Conservation (phyloP, 2,888 invertebrate genomes). For the Drosophila dives region DNA sequence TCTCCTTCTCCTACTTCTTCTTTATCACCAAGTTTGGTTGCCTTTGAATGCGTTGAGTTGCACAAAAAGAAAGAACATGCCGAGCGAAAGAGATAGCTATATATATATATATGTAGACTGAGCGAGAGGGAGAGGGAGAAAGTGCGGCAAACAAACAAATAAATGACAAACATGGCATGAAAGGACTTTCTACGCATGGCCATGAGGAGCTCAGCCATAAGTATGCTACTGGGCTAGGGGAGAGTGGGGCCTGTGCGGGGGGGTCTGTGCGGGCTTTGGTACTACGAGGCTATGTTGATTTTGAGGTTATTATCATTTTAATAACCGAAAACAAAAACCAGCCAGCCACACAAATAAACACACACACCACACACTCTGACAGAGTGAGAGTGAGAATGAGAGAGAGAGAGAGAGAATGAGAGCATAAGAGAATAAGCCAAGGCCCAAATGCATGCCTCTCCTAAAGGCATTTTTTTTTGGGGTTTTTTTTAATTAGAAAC, state of each 20-base stretch:
- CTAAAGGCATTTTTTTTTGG: conserved; percentile 62
- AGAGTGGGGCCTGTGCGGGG: background rate
- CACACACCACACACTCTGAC: background rate
- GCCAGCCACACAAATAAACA: conserved; percentile 26
- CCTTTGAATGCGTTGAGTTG: conserved; percentile 57
- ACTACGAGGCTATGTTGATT: conserved; percentile 66
- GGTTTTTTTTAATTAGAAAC: conserved; percentile 72
- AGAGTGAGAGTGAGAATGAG: background rate
- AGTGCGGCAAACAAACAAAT: conserved; percentile 64
- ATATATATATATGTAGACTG: background rate
- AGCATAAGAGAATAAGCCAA: background rate
- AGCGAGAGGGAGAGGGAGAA: background rate
- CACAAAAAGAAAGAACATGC: conserved; percentile 34
- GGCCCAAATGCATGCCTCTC: conserved; percentile 22
- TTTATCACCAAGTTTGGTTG: conserved; percentile 23
- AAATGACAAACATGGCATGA: conserved; percentile 77
- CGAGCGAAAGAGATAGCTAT: background rate
- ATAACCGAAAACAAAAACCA: conserved; percentile 70
- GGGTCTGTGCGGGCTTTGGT: conserved; percentile 4
- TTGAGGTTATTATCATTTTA: conserved; percentile 77
- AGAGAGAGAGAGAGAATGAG: background rate
- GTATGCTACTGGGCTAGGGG: background rate
- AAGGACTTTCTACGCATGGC: conserved; percentile 74
- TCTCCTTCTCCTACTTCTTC: conserved; percentile 15
- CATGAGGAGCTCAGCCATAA: conserved; percentile 38